phyloP scores from a whole-genome alignment of 2,888 invertebrate species.

The Agelastica alni region DNA sequence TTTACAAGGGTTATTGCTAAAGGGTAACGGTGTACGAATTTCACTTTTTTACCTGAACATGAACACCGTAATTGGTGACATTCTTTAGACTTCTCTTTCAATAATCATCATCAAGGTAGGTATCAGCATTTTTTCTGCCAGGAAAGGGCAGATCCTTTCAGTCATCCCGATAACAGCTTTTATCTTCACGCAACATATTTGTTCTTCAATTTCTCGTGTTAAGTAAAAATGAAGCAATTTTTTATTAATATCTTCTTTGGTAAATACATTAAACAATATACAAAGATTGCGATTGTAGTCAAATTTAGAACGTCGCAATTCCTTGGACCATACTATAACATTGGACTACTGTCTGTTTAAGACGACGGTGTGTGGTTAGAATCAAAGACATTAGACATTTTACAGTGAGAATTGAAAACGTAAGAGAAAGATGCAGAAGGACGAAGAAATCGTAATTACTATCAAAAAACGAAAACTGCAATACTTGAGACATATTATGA shows the following conservation, averaged over 20 bases:
- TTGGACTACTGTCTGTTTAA: too few relatives aligned
- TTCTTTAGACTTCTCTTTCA: conserved; percentile 5
- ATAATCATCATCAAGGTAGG: conserved; percentile 1
- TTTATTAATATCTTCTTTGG: too few relatives aligned
- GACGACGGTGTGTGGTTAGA: too few relatives aligned
- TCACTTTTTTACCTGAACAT: conserved; percentile 29
- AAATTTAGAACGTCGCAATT: too few relatives aligned
- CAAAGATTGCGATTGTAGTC: too few relatives aligned
- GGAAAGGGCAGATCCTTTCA: not conserved
- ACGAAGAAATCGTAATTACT: not conserved
- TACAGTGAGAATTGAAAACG: too few relatives aligned
- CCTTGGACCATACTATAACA: too few relatives aligned
- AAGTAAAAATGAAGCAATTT: too few relatives aligned
- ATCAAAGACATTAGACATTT: too few relatives aligned
- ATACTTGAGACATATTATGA: not conserved
- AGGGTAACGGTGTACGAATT: conserved; percentile 32
- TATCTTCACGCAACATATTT: too few relatives aligned
- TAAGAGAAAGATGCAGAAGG: not conserved
- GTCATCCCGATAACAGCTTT: not conserved
- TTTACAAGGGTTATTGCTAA: conserved; percentile 23
- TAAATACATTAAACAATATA: too few relatives aligned
- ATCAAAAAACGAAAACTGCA: not conserved
- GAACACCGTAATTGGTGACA: conserved; percentile 14
- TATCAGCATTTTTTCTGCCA: not conserved
- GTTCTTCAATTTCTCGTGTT: too few relatives aligned